Evolutionary conservation across 2,797 vertebrate genomes (phyloP).

Genomic region (Melopsittacus undulatus): DNA sequence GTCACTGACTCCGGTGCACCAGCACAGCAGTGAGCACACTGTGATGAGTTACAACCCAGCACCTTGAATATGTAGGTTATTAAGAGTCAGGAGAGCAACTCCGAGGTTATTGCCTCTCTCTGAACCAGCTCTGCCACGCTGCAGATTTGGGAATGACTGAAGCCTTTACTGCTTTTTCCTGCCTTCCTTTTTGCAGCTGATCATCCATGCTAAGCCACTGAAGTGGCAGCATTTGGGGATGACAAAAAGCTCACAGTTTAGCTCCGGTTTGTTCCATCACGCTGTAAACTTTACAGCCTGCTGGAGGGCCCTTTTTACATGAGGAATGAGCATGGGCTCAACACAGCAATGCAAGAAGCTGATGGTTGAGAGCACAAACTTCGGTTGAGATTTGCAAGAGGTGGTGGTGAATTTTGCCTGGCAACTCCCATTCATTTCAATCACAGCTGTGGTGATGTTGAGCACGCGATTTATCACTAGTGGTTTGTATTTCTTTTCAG

Average conservation of each 20-base stretch:
- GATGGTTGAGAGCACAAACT: neutral
- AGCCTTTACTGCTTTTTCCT: neutral
- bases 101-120: neutral
- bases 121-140: neutral
- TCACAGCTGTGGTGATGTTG: neutral
- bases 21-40: neutral
- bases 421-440: neutral
- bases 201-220: rapidly evolving
- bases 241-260: constrained; percentile 36
- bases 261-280: neutral
- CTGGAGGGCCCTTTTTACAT: constrained; percentile 22
- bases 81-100: constrained; percentile 48
- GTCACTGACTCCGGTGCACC: rapidly evolving
- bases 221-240: neutral
- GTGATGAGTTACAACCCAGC: neutral
- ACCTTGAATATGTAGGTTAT: constrained; percentile 22
- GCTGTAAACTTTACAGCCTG: constrained; percentile 1
- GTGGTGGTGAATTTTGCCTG: neutral
- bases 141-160: neutral
- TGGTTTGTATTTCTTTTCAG: neutral
- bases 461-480: neutral
- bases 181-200: neutral
- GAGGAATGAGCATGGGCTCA: neutral
- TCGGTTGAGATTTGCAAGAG: neutral
- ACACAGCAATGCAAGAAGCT: neutral